Base-by-base conservation (phyloP, 2,888 invertebrate genomes). In the Synanthedon andrenaeformis region DNA sequence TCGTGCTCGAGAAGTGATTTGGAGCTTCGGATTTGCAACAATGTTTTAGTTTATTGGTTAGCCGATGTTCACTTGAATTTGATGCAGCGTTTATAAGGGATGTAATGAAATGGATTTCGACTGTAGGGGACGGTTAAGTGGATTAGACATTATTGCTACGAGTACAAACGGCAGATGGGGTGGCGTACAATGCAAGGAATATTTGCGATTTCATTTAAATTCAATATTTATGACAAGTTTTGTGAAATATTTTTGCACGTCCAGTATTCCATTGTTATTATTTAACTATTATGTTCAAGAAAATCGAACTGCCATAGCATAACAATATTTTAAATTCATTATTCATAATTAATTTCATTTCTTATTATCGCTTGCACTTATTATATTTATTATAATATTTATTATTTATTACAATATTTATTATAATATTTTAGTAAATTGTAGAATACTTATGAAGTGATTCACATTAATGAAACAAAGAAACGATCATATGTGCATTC, bases 81-180 rank as follows among this genome's bases (percentile, higher is more conserved):
- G 65, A 69, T 77, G 78, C 76, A 79, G 70, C 71, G 66, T 72
- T 72, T 74, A 69, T 72, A 72, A 73, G 72, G 70, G 69, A 63
- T 63, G 69, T 77, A 76, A 81, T 82, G 76, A 78, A 82, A 82
- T 82, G 79, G 77, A 70, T 76, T 79, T 72, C 64, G 68, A 66
- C 63, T 67, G 63, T 63, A 55, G 65, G 73, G 74, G 70, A 67
- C 59, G 61, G 70, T 72, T 75, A 73, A 85, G 76, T 82, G 76
- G 74, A 82, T 83, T 80, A 75, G 64, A 77, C 72, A 72, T 71
- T 73, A 72, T 70, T 67, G 62, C 61, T 62, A 56, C 55, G 54
- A 59, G 58, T 59, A 56, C 55, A 54, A 59, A 57, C 59, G 62
- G 65, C 64, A 66, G 62, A 66, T 66, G 61, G 50, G 50, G 19